Conservation (phyloP, 2,888 invertebrate species). For the Drosophila bunnanda region DNA sequence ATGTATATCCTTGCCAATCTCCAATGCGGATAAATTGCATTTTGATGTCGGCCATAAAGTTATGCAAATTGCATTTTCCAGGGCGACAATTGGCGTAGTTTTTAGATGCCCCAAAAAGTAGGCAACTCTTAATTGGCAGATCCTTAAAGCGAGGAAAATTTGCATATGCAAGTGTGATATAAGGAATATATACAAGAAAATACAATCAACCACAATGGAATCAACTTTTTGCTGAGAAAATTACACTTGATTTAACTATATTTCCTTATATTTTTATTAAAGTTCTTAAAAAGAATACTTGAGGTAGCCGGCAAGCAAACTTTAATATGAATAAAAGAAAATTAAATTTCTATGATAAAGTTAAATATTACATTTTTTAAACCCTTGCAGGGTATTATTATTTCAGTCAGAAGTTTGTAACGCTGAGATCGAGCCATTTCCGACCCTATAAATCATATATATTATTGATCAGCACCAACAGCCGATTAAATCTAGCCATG, state of each 20-base stretch:
- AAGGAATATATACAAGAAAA: neutral
- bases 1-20: neutral
- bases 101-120: constrained; percentile 20
- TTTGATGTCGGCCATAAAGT: constrained; percentile 24
- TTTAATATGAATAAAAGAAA: neutral
- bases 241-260: neutral
- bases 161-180: neutral
- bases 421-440: too few species aligned
- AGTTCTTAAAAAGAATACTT: neutral
- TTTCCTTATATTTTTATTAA: neutral
- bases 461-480: too few species aligned
- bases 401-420: too few species aligned
- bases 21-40: constrained; percentile 26
- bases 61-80: constrained; percentile 44
- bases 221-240: neutral
- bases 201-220: too few species aligned
- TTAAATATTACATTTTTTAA: neutral
- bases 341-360: too few species aligned
- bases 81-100: constrained; percentile 6
- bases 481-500: too few species aligned
- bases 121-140: constrained; percentile 1
- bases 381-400: too few species aligned
- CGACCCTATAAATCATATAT: too few species aligned
- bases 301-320: neutral
- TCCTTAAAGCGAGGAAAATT: neutral